These are phyloP conservation scores for Candoia aspera DNA, from an alignment of 2,113 vertebrate genomes.

Conservation along the genomic window DNA sequence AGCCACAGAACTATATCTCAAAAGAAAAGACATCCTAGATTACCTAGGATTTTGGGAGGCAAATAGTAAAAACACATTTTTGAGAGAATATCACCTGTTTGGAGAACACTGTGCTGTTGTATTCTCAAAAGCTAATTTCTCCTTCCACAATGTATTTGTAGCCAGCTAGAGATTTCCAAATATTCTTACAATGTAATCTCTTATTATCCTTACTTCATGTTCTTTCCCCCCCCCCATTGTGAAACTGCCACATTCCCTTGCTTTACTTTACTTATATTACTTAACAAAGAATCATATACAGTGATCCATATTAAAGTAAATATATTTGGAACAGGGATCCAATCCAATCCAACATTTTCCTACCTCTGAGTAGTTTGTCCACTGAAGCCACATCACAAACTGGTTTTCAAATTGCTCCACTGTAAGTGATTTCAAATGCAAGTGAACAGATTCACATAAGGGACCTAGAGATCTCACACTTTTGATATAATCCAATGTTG, in stretches of 20 bases:
- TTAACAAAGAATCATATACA: not conserved
- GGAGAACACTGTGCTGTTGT: not conserved
- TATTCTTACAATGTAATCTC: not conserved
- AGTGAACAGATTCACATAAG: conserved; percentile 72
- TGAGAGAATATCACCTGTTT: not conserved
- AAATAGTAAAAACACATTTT: not conserved
- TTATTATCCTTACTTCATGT: not conserved
- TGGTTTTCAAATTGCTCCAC: conserved; percentile 60
- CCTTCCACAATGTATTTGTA: not conserved
- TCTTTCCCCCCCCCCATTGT: not conserved
- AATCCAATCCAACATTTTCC: conserved; percentile 18
- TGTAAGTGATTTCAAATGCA: conserved; percentile 66
- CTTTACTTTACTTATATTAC: not conserved
- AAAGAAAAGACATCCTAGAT: not conserved
- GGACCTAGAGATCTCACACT: conserved; percentile 75
- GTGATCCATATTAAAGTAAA: not conserved
- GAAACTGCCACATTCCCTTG: not conserved
- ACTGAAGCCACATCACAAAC: conserved; percentile 68
- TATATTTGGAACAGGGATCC: not conserved
- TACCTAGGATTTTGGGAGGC: not conserved
- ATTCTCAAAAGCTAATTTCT: not conserved
- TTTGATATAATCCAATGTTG: conserved; percentile 66
- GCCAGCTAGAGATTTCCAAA: not conserved
- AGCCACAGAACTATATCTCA: not conserved
- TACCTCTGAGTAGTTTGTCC: conserved; percentile 77